Evolutionary conservation across 2,797 vertebrate genomes (phyloP), one percentile per base, ranked within the genome.

Genomic region (Chaunax sp.): DNA sequence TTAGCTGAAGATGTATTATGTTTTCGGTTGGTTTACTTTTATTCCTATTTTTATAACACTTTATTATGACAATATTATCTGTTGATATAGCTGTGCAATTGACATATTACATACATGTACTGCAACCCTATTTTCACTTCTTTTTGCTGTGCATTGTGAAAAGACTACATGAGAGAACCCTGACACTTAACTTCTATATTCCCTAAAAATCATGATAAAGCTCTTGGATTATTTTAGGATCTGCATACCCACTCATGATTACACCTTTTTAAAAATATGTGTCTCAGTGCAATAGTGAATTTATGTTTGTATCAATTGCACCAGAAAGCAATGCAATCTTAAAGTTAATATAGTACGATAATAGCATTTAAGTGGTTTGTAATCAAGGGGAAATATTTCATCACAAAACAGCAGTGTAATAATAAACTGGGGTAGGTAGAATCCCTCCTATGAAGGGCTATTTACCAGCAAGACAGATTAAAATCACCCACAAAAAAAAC

Each of bases 161-260:
- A n/a, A n/a, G n/a, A n/a, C n/a, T n/a, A n/a, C n/a, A 20, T 47
- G 7, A 43, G 12, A 23, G 6, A 44, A 7, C 3, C 14, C 19
- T 14, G 4, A 23, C 16, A 54, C 13, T 41, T 37, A 45, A 23
- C 13, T 16, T 14, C 18, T 22, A 13, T n/a, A 8, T 33, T 57
- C 13, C 14, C 33, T 44, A 16, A 41, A 52, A 43, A 78, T 40
- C 28, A 52, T 44, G 22, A 67, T n/a, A n/a, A n/a, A n/a, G n/a
- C n/a, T n/a, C n/a, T n/a, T n/a, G n/a, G n/a, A n/a, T n/a, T n/a
- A n/a, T n/a, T n/a, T n/a, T n/a, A n/a, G n/a, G n/a, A n/a, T n/a
- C n/a, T n/a, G n/a, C n/a, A n/a, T n/a, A n/a, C n/a, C n/a, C n/a
- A n/a, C n/a, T n/a, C n/a, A n/a, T n/a, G n/a, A n/a, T n/a, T n/a